phyloP scores from a whole-genome alignment of 2,888 invertebrate genomes.

The Nesidiocoris tenuis region DNA sequence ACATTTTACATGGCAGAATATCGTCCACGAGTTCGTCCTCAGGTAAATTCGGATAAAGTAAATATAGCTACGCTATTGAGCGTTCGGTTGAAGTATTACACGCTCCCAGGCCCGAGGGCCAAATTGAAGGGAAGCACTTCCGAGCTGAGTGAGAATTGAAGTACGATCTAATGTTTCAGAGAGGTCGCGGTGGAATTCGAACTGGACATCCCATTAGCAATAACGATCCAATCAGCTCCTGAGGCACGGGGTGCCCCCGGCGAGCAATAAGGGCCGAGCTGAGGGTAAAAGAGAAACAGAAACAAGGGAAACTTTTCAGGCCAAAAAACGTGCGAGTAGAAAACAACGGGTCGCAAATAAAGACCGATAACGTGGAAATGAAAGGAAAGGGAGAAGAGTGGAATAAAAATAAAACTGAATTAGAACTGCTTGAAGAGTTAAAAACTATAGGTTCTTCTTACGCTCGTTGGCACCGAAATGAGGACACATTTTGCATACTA shows the following conservation, averaged over 20 bases:
- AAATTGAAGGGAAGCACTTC: background rate
- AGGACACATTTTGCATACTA: no score
- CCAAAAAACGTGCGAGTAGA: background rate
- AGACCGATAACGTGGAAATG: background rate
- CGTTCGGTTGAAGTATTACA: background rate
- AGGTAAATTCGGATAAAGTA: no score
- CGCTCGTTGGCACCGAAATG: no score
- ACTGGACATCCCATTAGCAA: slow-evolving; percentile 40
- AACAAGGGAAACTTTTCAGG: slow-evolving; percentile 2
- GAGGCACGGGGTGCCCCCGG: background rate
- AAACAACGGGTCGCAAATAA: background rate
- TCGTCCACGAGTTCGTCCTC: no score
- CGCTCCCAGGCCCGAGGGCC: slow-evolving; percentile 6
- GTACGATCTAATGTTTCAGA: slow-evolving; percentile 36
- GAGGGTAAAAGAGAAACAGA: background rate
- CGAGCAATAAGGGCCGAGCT: background rate
- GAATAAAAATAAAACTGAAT: no score
- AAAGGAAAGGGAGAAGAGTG: background rate
- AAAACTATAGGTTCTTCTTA: no score
- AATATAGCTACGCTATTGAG: slow-evolving; percentile 4
- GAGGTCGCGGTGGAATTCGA: slow-evolving; percentile 25
- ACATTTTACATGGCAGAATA: no score
- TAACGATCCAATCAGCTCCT: slow-evolving; percentile 39
- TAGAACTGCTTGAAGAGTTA: no score
- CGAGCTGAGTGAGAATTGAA: slow-evolving; percentile 1